These are phyloP conservation scores for Charadrius vociferus DNA, from an alignment of 2,113 vertebrate genomes.

Conservation along the genomic window DNA sequence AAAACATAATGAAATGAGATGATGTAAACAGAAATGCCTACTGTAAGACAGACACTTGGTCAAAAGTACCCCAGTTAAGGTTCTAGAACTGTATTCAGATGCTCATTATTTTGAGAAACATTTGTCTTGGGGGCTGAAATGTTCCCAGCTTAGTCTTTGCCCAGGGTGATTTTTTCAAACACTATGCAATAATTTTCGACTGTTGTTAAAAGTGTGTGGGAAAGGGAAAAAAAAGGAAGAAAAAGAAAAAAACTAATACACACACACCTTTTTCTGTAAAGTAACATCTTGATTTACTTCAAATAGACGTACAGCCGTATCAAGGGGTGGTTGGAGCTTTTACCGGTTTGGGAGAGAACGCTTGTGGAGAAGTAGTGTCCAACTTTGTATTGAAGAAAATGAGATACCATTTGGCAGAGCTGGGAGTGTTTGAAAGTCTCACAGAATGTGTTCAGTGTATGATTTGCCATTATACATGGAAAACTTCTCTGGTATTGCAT, in stretches of 20 bases:
- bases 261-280: neutral
- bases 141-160: conserved; percentile 36
- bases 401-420: neutral
- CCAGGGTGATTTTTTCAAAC: neutral
- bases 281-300: neutral
- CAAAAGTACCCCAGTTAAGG: neutral
- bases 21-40: neutral
- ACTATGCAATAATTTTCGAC: neutral
- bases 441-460: neutral
- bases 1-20: neutral
- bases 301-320: neutral
- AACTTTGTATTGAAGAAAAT: neutral
- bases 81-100: conserved; percentile 15
- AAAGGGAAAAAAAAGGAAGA: neutral
- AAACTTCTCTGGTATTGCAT: neutral
- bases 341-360: neutral
- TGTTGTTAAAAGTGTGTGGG: neutral
- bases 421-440: neutral
- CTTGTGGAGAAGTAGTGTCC: neutral
- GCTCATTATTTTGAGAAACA: conserved; percentile 30
- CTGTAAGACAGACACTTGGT: neutral
- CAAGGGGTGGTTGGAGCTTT: neutral
- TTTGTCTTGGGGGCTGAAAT: neutral
- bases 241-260: neutral
- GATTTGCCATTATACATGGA: neutral